A percentile compares a stretch with the other conserved stretches of the same genome.
Conservation (phyloP, 2,797 vertebrate genomes). For the Antennarius maculatus region DNA sequence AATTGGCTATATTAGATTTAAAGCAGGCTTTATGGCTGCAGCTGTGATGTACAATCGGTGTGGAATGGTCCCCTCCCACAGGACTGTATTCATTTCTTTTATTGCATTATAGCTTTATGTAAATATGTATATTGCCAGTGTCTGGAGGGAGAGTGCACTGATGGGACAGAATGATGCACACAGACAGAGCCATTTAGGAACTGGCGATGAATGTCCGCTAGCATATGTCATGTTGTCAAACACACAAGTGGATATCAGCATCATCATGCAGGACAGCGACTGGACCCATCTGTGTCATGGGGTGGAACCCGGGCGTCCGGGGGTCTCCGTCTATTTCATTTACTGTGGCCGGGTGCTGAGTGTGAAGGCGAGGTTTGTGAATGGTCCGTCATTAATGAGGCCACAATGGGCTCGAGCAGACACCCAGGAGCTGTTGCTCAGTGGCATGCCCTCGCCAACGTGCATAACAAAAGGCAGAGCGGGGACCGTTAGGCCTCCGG, state of each 20-base stretch:
- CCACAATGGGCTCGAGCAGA: slow-evolving; percentile 60
- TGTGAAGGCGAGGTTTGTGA: slow-evolving; percentile 62
- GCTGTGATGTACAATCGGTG: slow-evolving; percentile 9
- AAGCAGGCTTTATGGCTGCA: slow-evolving; percentile 8
- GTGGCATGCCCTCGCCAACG: slow-evolving; percentile 69
- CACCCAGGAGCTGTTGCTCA: slow-evolving; percentile 71
- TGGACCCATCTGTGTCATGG: slow-evolving; percentile 68
- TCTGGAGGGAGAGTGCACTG: slow-evolving; percentile 46
- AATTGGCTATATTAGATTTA: slow-evolving; percentile 5
- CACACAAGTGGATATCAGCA: slow-evolving; percentile 68
- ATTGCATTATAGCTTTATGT: slow-evolving; percentile 72
- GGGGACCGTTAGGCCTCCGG: slow-evolving; percentile 78
- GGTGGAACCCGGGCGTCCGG: slow-evolving; percentile 42
- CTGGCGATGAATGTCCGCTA: slow-evolving; percentile 63
- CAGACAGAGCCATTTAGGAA: slow-evolving; percentile 71
- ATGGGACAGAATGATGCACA: slow-evolving; percentile 54
- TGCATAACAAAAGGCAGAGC: slow-evolving; percentile 81
- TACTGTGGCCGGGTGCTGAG: slow-evolving; percentile 46
- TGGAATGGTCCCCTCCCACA: neutral
- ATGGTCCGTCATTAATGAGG: slow-evolving; percentile 78
- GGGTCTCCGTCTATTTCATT: slow-evolving; percentile 62
- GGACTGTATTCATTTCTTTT: slow-evolving; percentile 62
- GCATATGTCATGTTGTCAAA: slow-evolving; percentile 78
- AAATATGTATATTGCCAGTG: slow-evolving; percentile 73
- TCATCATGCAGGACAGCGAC: slow-evolving; percentile 57